Conservation (phyloP, 1,140 invertebrate species). For the Venustaconcha ellipsiformis region DNA sequence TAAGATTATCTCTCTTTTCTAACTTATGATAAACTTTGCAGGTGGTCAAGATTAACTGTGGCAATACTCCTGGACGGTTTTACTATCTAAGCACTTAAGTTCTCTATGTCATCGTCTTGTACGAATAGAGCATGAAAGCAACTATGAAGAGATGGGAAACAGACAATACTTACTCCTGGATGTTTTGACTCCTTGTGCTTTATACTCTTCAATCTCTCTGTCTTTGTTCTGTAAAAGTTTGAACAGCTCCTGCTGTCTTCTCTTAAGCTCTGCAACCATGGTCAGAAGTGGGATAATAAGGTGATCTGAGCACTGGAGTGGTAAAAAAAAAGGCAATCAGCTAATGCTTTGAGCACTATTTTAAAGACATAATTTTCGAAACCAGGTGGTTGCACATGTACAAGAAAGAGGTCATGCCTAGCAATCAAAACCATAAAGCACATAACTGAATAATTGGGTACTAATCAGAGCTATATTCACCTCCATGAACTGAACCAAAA, state of each 20-base stretch:
- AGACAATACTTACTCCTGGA: conserved; percentile 49
- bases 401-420: no score
- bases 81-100: neutral
- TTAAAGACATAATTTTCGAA: no score
- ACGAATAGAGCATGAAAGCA: neutral
- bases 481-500: no score
- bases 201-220: conserved; percentile 62
- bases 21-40: no score
- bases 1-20: conserved; percentile 43
- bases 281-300: conserved; percentile 53
- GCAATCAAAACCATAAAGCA: no score
- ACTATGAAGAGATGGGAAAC: conserved; percentile 5
- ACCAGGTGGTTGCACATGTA: no score
- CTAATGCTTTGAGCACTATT: no score
- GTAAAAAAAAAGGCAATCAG: neutral
- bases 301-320: conserved; percentile 47
- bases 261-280: conserved; percentile 54
- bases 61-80: neutral
- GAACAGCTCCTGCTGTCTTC: conserved; percentile 53
- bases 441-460: no score
- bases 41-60: no score
- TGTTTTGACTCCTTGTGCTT: conserved; percentile 49
- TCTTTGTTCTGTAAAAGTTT: conserved; percentile 56
- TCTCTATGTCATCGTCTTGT: neutral
- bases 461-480: no score